These are phyloP conservation scores for Coracopsis vasa DNA, from an alignment of 2,113 vertebrate genomes.

Conservation along the genomic window DNA sequence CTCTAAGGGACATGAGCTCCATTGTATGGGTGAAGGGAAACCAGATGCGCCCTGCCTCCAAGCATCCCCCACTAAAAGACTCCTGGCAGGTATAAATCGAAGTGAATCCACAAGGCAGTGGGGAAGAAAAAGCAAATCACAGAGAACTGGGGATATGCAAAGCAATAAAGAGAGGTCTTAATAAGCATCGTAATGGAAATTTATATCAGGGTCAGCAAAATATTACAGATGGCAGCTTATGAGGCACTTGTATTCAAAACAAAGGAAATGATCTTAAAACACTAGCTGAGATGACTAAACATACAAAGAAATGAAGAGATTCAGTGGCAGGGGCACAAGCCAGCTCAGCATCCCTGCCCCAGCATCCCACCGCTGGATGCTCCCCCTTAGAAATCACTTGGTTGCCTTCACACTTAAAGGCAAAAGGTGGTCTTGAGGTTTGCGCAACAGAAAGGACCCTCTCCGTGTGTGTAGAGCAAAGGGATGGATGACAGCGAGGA, in stretches of 20 bases:
- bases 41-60: neutral
- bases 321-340: accelerated
- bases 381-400: conserved; percentile 41
- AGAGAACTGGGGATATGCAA: neutral
- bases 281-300: conserved; percentile 15
- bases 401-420: conserved; percentile 54
- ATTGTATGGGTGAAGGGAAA: neutral
- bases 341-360: neutral
- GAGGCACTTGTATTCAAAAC: conserved; percentile 41
- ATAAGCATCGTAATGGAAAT: conserved; percentile 48
- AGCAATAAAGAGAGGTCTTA: conserved; percentile 55
- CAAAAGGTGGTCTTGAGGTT: neutral
- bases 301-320: neutral
- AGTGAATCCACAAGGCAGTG: neutral
- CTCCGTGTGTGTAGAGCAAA: neutral
- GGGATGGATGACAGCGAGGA: neutral
- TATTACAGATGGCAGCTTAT: conserved; percentile 38
- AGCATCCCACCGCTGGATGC: conserved; percentile 23
- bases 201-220: conserved; percentile 58
- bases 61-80: neutral
- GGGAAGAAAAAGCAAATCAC: neutral
- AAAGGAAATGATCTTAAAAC: conserved; percentile 46
- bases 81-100: neutral
- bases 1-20: neutral
- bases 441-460: neutral